Evolutionary conservation across 2,888 invertebrate genomes (phyloP).

Genomic region (Dromius quadrimaculatus): DNA sequence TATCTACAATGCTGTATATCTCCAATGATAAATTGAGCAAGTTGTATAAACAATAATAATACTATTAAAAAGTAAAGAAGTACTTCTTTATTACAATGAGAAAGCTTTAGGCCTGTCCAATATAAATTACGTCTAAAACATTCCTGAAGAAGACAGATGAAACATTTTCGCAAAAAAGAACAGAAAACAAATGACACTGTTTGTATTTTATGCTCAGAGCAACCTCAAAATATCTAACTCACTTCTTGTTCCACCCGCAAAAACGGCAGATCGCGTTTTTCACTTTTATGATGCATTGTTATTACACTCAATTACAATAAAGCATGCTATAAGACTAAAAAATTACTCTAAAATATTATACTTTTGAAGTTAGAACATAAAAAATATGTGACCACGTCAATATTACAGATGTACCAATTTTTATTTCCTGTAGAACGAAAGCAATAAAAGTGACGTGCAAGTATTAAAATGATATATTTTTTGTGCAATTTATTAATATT

Average conservation of each 20-base stretch:
- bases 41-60: slow-evolving; percentile 20
- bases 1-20: no score
- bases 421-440: slow-evolving; percentile 8
- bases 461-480: slow-evolving; percentile 38
- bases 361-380: slow-evolving; percentile 30
- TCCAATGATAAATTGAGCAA: slow-evolving; percentile 33
- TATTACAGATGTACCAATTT: slow-evolving; percentile 35
- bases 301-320: slow-evolving; percentile 46
- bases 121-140: slow-evolving; percentile 37
- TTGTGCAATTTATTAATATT: slow-evolving; percentile 13
- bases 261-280: slow-evolving; percentile 42
- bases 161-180: slow-evolving; percentile 42
- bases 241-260: slow-evolving; percentile 34
- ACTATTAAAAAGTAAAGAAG: slow-evolving; percentile 23
- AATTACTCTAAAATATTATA: slow-evolving; percentile 41
- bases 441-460: slow-evolving; percentile 12
- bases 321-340: slow-evolving; percentile 40
- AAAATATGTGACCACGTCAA: slow-evolving; percentile 16
- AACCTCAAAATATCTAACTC: slow-evolving; percentile 37
- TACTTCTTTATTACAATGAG: slow-evolving; percentile 7
- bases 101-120: slow-evolving; percentile 5
- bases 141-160: slow-evolving; percentile 41
- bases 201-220: slow-evolving; percentile 39
- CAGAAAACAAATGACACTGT: slow-evolving; percentile 42
- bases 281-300: slow-evolving; percentile 47